Evolutionary conservation across 92 coral and sea anemone genomes (phyloP), one percentile per base, ranked within the genome.

Genomic region (Micromussa lordhowensis): DNA sequence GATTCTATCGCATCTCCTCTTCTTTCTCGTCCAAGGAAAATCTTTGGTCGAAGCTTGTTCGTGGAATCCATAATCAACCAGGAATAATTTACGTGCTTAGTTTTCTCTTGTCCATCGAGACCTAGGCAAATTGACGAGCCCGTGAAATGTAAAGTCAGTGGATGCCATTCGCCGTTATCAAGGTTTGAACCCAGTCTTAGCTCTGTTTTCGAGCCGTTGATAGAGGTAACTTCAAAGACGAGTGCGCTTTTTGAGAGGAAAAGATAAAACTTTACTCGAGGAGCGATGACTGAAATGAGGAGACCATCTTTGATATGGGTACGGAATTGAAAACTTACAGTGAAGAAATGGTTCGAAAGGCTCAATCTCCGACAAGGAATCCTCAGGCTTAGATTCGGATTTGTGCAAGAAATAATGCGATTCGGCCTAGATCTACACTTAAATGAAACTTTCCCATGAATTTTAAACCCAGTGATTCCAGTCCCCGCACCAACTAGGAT

Each of bases 91-190:
- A 77, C 61, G 8, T 26, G 58, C 7, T 77, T 48, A 15, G 81
- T 77, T 31, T 68, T 75, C 22, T 57, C 70, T 30, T 82, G 57
- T 19, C 79, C 72, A 49, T 88, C 79, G 29, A 88, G 36, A 40
- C 29, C 57, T 5, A 88, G 66, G 14, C 35, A 55, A 55, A 88
- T 32, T 28, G 18, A 38, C 30, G 83, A 40, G 10, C 57, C 83
- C 49, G 30, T 59, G 3, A 88, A 29, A 28, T 38, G 58, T 28
- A 61, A 35, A n/a, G 48, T 28, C 4, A 88, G 75, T 75, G 21
- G 36, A 74, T 88, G 87, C 91, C 91, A 88, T 72, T 88, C 77
- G 22, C 91, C 88, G 34, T 88, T 79, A n/a, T 84, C 32, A 49
- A 88, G 91, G 31, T 76, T 49, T 0, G 79, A 57, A 28, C 91